Evolutionary conservation across 2,113 vertebrate genomes (phyloP), one percentile per base, ranked within the genome.

Genomic region (Apteryx mantelli): DNA sequence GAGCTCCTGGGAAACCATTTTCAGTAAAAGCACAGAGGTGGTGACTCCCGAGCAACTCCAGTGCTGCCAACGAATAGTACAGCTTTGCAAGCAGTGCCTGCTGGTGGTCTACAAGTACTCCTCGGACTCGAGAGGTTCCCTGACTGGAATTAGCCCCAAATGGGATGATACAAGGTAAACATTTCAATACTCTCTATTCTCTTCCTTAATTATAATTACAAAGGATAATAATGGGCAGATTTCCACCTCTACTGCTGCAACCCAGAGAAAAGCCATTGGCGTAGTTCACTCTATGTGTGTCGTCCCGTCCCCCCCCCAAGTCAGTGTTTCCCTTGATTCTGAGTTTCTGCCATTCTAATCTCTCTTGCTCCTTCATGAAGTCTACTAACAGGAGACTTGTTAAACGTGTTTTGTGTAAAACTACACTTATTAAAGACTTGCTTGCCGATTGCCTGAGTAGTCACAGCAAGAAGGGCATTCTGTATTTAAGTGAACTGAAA

Each of bases 91-190:
- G 91, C 99, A 99, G 97, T 99, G 99, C 97, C 98, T 99, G 95
- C 98, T 99, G 76, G 98, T 99, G 82, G 99, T 99, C 96, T 99
- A 99, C 98, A 99, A 99, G 98, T 99, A 99, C 48, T 98, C 99
- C 38, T 97, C 98, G 1, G 99, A 99, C 88, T 98, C 99, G 52
- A 98, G 99, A 55, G 98, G 99, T 88, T 99, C 99, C 17, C 89
- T 99, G 90, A 98, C 98, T 16, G 99, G 98, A 82, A 96, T 98
- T 88, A 98, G 98, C 93, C 97, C 98, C 4, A 98, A 99, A 84
- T 99, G 99, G 99, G 99, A 99, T 70, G 99, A 99, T 96, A 98
- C 99, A 96, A 99, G 99, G 99, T 99, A 98, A 93, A 74, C 30
- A 74, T 69, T 82, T 79, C 53, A 75, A 21, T 86, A 91, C 70